Evolutionary conservation across 1,140 invertebrate genomes (phyloP).

Genomic region (Branchinecta lindahli): DNA sequence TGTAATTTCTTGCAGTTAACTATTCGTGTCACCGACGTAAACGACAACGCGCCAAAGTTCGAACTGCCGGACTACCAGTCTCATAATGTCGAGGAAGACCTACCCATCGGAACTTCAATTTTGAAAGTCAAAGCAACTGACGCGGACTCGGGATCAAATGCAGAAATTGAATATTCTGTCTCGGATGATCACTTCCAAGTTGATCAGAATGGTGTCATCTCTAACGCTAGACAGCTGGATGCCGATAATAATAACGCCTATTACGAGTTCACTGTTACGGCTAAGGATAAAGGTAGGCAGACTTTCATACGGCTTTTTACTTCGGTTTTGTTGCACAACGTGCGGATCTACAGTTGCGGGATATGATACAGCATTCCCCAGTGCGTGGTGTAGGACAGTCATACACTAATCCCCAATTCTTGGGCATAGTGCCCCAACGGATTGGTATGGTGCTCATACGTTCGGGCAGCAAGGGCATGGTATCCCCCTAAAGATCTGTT

Average conservation of each 20-base stretch:
- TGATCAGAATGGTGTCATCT: conserved; percentile 74
- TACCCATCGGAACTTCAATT: conserved; percentile 73
- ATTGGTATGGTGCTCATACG: too few relatives aligned
- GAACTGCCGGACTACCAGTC: conserved; percentile 88
- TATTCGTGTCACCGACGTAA: conserved; percentile 81
- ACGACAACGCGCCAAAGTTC: conserved; percentile 86
- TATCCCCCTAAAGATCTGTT: too few relatives aligned
- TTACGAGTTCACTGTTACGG: conserved; percentile 80
- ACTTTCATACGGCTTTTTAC: not conserved
- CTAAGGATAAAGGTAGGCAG: conserved; percentile 61
- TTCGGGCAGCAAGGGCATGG: too few relatives aligned
- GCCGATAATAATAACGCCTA: conserved; percentile 93
- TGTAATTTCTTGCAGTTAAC: conserved; percentile 46
- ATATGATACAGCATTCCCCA: not conserved
- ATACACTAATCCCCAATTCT: too few relatives aligned
- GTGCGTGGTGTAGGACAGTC: not conserved
- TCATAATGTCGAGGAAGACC: conserved; percentile 85
- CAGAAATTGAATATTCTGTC: conserved; percentile 81
- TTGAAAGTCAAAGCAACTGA: conserved; percentile 84
- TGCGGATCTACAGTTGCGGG: not conserved
- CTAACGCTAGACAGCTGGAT: conserved; percentile 80
- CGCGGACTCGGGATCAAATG: conserved; percentile 76
- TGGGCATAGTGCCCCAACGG: too few relatives aligned
- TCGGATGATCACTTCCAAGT: conserved; percentile 85
- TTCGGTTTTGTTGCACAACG: not conserved